phyloP scores from a whole-genome alignment of 2,888 invertebrate genomes.

The Troides aeacus region DNA sequence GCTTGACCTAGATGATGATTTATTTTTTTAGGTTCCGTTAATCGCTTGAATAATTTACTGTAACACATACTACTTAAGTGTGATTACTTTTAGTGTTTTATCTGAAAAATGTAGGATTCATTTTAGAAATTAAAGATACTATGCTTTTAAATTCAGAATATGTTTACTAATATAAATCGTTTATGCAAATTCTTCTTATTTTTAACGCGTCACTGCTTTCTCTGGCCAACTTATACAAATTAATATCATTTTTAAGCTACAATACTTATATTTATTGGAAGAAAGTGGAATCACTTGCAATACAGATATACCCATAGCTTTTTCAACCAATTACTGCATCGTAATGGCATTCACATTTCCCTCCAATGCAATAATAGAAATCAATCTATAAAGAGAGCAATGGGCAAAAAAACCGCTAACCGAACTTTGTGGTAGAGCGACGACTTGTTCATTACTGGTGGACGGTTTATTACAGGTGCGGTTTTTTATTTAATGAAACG shows the following conservation, averaged over 20 bases:
- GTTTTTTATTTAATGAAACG: slow-evolving; percentile 70
- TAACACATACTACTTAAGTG: background rate
- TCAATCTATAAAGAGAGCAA: slow-evolving; percentile 67
- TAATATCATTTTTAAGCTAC: slow-evolving; percentile 14
- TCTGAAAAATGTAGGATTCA: background rate
- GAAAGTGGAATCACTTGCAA: slow-evolving; percentile 23
- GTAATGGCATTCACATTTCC: slow-evolving; percentile 61
- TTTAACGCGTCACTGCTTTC: slow-evolving; percentile 13
- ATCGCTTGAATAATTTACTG: background rate
- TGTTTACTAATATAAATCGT: background rate
- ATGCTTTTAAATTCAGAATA: background rate
- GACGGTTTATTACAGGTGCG: slow-evolving; percentile 43
- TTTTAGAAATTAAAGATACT: background rate
- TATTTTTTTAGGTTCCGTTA: background rate
- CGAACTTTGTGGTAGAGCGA: slow-evolving; percentile 61
- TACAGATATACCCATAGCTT: slow-evolving; percentile 33
- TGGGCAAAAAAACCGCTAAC: slow-evolving; percentile 67
- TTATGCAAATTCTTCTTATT: slow-evolving; percentile 10
- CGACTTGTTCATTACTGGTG: slow-evolving; percentile 64
- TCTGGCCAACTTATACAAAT: slow-evolving; percentile 14
- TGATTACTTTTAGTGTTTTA: background rate
- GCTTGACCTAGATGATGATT: background rate
- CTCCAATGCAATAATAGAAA: slow-evolving; percentile 64
- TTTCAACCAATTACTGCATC: slow-evolving; percentile 57
- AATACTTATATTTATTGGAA: slow-evolving; percentile 18